phyloP scores from a whole-genome alignment of 1,140 invertebrate genomes.

The Saccostrea cuccullata region DNA sequence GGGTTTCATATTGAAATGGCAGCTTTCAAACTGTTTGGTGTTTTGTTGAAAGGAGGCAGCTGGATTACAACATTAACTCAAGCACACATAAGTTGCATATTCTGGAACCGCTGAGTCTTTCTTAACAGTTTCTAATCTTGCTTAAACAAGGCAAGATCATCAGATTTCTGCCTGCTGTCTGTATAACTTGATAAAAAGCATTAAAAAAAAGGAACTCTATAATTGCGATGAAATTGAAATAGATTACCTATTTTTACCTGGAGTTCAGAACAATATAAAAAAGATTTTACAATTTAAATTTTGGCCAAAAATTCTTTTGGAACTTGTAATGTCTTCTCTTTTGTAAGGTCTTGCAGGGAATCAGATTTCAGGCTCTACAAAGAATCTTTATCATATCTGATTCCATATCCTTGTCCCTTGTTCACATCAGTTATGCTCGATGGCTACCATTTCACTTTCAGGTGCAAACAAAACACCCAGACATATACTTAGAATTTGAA shows the following conservation, averaged over 20 bases:
- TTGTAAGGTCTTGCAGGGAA: conserved; percentile 53
- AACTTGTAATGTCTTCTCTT: conserved; percentile 39
- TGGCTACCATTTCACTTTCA: conserved; percentile 64
- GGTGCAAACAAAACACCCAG: conserved; percentile 49
- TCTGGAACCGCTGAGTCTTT: conserved; percentile 60
- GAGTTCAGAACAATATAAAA: too few relatives aligned
- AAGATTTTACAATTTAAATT: too few relatives aligned
- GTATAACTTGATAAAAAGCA: too few relatives aligned
- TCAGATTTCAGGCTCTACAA: conserved; percentile 62
- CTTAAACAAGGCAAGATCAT: conserved; percentile 54
- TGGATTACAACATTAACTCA: conserved; percentile 35
- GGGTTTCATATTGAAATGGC: conserved; percentile 49
- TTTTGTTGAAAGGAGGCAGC: not conserved
- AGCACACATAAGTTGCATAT: conserved; percentile 43
- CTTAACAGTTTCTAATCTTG: conserved; percentile 50
- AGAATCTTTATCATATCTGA: conserved; percentile 53
- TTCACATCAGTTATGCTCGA: conserved; percentile 65
- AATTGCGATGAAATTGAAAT: too few relatives aligned
- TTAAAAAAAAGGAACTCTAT: not conserved
- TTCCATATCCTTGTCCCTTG: conserved; percentile 62
- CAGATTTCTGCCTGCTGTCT: conserved; percentile 51
- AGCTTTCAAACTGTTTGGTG: conserved; percentile 19
- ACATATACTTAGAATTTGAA: conserved; percentile 23
- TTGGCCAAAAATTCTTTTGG: not conserved
- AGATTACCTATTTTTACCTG: too few relatives aligned